These are phyloP conservation scores for Aphidius colemani DNA, from an alignment of 2,888 invertebrate genomes.

Conservation along the genomic window DNA sequence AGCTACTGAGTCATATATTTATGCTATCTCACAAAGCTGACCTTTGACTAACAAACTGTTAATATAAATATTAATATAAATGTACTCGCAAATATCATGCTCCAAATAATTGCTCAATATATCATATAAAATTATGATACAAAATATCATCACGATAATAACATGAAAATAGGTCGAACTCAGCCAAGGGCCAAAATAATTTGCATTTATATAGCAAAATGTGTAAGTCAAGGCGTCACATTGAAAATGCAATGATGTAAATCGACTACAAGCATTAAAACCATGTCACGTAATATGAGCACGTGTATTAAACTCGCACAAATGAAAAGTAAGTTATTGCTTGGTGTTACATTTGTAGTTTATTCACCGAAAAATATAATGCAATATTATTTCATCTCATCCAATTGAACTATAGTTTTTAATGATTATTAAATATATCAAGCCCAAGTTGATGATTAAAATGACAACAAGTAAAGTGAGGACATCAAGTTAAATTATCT, in stretches of 20 bases:
- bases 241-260: constrained; percentile 45
- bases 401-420: too few species aligned
- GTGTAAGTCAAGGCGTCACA: constrained; percentile 33
- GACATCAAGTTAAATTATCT: too few species aligned
- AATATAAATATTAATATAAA: background rate
- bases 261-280: constrained; percentile 41
- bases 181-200: constrained; percentile 35
- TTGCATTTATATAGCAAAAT: constrained; percentile 42
- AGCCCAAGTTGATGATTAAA: too few species aligned
- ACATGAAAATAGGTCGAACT: constrained; percentile 35
- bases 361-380: too few species aligned
- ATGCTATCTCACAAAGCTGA: too few species aligned
- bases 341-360: background rate
- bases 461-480: too few species aligned
- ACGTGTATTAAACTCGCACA: constrained; percentile 31
- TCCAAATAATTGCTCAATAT: background rate
- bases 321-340: constrained; percentile 26
- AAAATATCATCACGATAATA: constrained; percentile 27
- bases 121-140: constrained; percentile 36
- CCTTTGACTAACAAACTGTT: too few species aligned
- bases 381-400: too few species aligned
- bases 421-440: too few species aligned
- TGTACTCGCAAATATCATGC: background rate
- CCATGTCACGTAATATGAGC: constrained; percentile 41
- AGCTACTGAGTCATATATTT: too few species aligned